Evolutionary conservation across 2,888 invertebrate genomes (phyloP), one percentile per base, ranked within the genome.

Genomic region (Cephalotes varians): DNA sequence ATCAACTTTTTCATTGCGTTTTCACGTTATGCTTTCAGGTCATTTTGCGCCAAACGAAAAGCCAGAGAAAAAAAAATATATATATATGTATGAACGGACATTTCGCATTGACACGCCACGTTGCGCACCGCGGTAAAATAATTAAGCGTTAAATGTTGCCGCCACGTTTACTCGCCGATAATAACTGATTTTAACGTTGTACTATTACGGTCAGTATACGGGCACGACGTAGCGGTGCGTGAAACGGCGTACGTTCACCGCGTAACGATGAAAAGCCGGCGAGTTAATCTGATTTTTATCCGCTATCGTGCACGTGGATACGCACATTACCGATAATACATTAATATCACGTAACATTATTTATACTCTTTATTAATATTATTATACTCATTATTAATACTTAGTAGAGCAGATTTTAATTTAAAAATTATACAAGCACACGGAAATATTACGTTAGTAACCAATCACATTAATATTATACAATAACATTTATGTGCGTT

Each of bases 131-230:
- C 77, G 77, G 31, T 79, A 79, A 79, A 79, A 79, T 79, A 79
- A 79, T 79, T 71, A 71, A 71, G 72, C 77, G 72, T 79, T 77
- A 77, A 77, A 77, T 77, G 56, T 71, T 79, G 72, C 56, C 72
- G 72, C 44, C 77, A 40, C 44, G 56, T 79, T 79, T 79, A 79
- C 56, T 71, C 72, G 18, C 56, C 72, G 77, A 79, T 79, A 79
- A 79, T 79, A 79, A 79, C 77, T 56, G 72, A 79, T 79, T 69
- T 79, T 79, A 79, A 71, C 72, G 72, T 79, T 56, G 54, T 71
- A 56, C 72, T 79, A 71, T 56, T 76, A 79, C 44, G 44, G 44
- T 56, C 51, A 25, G 25, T 67, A 65, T 76, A 69, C 69, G 44
- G 44, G 54, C 28, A 71, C 34, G 44, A 44, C 56, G 69, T 77